Base-by-base conservation (phyloP, 2,888 invertebrate genomes). In the Acanthacorydalis orientalis region DNA sequence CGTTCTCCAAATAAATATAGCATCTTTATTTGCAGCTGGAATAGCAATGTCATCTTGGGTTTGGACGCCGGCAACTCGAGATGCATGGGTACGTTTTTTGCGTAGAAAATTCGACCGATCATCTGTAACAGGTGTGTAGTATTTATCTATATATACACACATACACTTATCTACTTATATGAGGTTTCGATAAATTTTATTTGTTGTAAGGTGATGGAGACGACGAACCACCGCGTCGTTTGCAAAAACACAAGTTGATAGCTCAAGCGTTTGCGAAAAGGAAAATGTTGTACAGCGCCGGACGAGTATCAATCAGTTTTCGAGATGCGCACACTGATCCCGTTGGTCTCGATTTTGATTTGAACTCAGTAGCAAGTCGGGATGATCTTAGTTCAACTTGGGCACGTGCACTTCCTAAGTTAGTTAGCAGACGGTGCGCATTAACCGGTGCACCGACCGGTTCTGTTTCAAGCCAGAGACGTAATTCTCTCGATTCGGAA, bases 21-120 rank as follows among this genome's bases (percentile, higher is more conserved):
- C 91, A 50, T 79, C 86, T 47, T 75, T 86, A 52, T 92, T 91
- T 68, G 82, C 83, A 53, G 78, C 83, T 37, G 91, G 91, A 39
- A 77, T 89, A 51, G 75, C 86, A 31, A 88, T 92, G 83, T 88
- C 91, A 4, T 87, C 89, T 0, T 95, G 92, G 91, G 85, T 90
- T 32, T 95, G 91, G 91, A 92, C 88, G 7, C 76, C 77, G 16
- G 82, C 88, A 37, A 87, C 91, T 6, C 64, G 86, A 7, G 79
- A 83, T 54, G 80, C 84, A 11, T 96, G 95, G 95, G 77, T 79
- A 51, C 74, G 90, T 48, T 89, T 86, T 64, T 68, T 90, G 49
- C 75, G 81, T 60, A 83, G 83, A 90, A 90, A 68, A 59, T 52
- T 49, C 32, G 23, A 34, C 43, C 23, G 23, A 23, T 23, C 23